These are phyloP conservation scores for Girardinichthys multiradiatus DNA, from an alignment of 2,113 vertebrate species.

Conservation along the genomic window DNA sequence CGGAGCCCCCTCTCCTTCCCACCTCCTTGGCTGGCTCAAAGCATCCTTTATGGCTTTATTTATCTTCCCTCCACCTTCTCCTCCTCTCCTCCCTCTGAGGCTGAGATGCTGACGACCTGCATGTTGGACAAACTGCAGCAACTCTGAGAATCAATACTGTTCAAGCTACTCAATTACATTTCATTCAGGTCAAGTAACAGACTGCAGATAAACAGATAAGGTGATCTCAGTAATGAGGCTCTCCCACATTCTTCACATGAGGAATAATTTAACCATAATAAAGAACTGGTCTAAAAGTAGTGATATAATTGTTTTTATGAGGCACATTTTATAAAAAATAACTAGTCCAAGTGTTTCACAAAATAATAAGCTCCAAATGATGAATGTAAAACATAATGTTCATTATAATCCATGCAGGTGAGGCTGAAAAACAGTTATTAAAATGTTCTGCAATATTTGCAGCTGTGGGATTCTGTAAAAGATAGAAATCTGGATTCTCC, in stretches of 20 bases:
- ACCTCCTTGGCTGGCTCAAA: constrained; percentile 70
- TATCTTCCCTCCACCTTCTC: constrained; percentile 63
- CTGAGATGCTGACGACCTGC: constrained; percentile 64
- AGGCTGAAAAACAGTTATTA: too few species aligned
- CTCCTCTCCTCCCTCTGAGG: constrained; percentile 19
- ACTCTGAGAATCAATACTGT: constrained; percentile 43
- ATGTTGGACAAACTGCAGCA: constrained; percentile 61
- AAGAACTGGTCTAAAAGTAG: too few species aligned
- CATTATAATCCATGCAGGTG: too few species aligned
- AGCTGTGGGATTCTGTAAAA: too few species aligned
- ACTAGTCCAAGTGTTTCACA: too few species aligned
- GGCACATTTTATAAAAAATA: too few species aligned
- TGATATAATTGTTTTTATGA: too few species aligned
- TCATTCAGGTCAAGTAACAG: constrained; percentile 22
- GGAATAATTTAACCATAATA: neutral
- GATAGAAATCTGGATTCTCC: too few species aligned
- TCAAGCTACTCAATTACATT: constrained; percentile 28
- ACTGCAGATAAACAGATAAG: constrained; percentile 3
- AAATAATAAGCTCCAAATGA: too few species aligned
- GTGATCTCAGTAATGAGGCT: neutral
- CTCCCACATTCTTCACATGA: neutral
- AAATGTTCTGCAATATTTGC: too few species aligned
- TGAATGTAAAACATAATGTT: too few species aligned
- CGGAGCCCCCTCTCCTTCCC: constrained; percentile 61
- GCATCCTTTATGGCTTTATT: constrained; percentile 81